phyloP scores from a whole-genome alignment of 2,113 vertebrate species.

The Notiomystis cincta region DNA sequence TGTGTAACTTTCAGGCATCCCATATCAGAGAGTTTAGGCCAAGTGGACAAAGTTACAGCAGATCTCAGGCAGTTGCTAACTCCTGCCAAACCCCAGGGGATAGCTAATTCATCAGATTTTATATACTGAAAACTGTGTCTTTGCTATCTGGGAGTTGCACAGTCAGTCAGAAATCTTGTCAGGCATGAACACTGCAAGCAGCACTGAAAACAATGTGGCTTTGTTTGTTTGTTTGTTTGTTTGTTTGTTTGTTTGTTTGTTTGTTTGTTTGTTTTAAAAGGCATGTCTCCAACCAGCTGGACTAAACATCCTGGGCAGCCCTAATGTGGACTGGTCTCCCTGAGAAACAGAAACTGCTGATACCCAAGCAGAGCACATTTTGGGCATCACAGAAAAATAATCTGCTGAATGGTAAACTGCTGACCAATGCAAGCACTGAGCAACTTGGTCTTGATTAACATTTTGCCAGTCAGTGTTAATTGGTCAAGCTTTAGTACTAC shows the following conservation, averaged over 20 bases:
- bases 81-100: slow-evolving; percentile 14
- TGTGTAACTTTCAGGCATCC: slow-evolving; percentile 23
- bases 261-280: background rate
- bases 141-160: background rate
- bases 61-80: slow-evolving; percentile 4
- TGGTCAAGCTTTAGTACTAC: background rate
- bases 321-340: background rate
- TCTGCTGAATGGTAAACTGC: background rate
- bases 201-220: background rate
- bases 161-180: background rate
- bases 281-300: background rate
- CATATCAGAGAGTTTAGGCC: background rate
- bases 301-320: background rate
- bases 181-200: background rate
- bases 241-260: background rate
- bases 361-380: background rate
- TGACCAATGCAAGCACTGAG: background rate
- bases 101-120: slow-evolving; percentile 29
- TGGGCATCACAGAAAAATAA: background rate
- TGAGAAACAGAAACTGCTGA: background rate
- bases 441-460: background rate
- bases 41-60: slow-evolving; percentile 43
- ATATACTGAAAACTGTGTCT: background rate
- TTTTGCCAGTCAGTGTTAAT: background rate
- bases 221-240: background rate